Evolutionary conservation across 2,797 vertebrate species (phyloP).

Genomic region (Caiman crocodilus): DNA sequence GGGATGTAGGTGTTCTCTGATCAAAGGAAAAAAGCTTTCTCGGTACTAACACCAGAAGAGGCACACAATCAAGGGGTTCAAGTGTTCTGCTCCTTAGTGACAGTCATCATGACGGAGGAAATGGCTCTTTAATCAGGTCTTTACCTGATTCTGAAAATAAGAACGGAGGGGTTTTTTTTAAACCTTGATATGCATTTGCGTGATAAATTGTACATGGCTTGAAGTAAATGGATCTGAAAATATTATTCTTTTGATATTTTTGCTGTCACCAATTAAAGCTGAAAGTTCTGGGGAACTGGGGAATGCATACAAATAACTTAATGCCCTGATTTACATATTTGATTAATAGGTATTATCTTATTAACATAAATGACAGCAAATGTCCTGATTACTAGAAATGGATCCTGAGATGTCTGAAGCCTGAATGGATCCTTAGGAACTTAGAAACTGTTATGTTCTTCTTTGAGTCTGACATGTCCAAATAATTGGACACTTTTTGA

Average conservation of each 20-base stretch:
- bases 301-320: neutral
- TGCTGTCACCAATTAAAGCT: neutral
- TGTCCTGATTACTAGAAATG: neutral
- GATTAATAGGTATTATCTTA: neutral
- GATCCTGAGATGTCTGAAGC: neutral
- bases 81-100: neutral
- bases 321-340: neutral
- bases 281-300: neutral
- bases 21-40: neutral
- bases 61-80: neutral
- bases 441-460: neutral
- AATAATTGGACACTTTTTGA: neutral
- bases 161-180: neutral
- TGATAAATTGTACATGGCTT: neutral
- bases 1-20: neutral
- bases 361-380: neutral
- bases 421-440: neutral
- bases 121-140: neutral
- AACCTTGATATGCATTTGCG: neutral
- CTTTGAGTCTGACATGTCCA: neutral
- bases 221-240: neutral
- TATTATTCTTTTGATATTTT: neutral
- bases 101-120: neutral
- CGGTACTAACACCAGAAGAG: neutral
- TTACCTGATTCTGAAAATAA: neutral